Evolutionary conservation across 2,113 vertebrate genomes (phyloP), one percentile per base, ranked within the genome.

Genomic region (Siphamia tubifer): DNA sequence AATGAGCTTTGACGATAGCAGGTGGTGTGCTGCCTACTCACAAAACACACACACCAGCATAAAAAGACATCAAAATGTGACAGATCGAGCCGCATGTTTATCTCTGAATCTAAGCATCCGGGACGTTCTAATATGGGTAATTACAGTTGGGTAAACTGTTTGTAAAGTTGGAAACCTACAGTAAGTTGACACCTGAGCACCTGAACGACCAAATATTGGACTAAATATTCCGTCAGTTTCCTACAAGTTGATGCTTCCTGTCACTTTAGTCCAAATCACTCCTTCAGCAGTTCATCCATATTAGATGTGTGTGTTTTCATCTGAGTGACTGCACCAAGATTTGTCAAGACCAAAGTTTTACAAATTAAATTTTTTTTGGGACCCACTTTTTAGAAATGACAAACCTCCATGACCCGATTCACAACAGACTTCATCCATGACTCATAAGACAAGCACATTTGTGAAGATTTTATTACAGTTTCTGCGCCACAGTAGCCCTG

Each of bases 1-100:
- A 85, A 76, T 76, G 47, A 81, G 68, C 44, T 74, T 57, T 34
- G 60, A 66, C 43, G 5, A 27, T 23, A 42, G 61, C 79, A 81
- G 73, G 67, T 82, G 68, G 53, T 75, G 27, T n/a, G 11, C 25
- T 20, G 8, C 15, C 17, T 40, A 30, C 17, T 30, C 45, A 27
- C 24, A 24, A 20, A 1, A 56, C 15, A 34, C 12, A 31, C 6
- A 20, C 9, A 40, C 2, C 4, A 8, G 31, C 1, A 36, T 31
- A 19, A 54, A 54, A 15, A n/a, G 20, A 40, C 38, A 30, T 17
- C n/a, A 30, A 13, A 51, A 19, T 48, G 11, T 34, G 10, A 53
- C 13, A n/a, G 16, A n/a, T n/a, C n/a, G n/a, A 39, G 30, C 11
- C 8, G 4, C n/a, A 25, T 6, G 31, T n/a, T 1, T 30, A 2